phyloP scores from a whole-genome alignment of 2,888 invertebrate genomes.

The Diaphora mendica region DNA sequence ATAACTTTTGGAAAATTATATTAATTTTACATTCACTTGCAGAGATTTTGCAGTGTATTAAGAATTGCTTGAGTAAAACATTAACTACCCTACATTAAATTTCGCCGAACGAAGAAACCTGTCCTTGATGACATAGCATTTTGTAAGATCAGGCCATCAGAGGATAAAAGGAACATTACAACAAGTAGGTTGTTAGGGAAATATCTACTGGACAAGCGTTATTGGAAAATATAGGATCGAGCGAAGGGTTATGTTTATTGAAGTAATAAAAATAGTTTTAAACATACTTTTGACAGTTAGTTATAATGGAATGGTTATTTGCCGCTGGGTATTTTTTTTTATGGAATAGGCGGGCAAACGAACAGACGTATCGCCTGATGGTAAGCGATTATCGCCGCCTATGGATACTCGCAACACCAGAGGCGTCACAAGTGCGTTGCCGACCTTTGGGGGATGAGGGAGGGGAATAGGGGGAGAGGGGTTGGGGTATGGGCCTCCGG shows the following conservation, averaged over 20 bases:
- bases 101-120: slow-evolving; percentile 38
- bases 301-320: too few species aligned
- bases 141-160: slow-evolving; percentile 29
- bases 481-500: too few species aligned
- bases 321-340: too few species aligned
- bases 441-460: too few species aligned
- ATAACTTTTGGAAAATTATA: not conserved
- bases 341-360: too few species aligned
- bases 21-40: not conserved
- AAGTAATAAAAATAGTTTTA: not conserved
- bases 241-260: not conserved
- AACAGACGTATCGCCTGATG: too few species aligned
- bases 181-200: slow-evolving; percentile 37
- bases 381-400: too few species aligned
- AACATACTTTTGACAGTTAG: not conserved
- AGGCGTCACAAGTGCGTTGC: too few species aligned
- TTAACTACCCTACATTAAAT: slow-evolving; percentile 34
- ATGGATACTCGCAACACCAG: too few species aligned
- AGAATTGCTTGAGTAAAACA: not conserved
- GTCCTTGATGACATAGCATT: slow-evolving; percentile 46
- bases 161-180: slow-evolving; percentile 32
- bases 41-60: not conserved
- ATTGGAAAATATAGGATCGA: slow-evolving; percentile 25
- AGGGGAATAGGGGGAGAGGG: too few species aligned
- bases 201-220: slow-evolving; percentile 26